Base-by-base conservation (phyloP, 2,797 vertebrate species). In the Synanceia verrucosa region DNA sequence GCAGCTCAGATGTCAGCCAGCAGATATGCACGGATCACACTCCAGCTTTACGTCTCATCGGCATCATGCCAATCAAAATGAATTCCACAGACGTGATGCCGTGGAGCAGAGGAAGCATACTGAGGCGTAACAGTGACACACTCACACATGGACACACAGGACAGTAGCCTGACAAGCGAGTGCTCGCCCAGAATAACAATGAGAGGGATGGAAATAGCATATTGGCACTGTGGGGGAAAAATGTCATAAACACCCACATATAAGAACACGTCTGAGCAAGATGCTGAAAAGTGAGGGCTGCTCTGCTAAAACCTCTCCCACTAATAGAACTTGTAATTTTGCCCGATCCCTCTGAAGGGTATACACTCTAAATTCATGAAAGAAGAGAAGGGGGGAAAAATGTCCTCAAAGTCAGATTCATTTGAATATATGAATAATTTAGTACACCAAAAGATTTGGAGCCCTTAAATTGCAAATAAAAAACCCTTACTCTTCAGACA, bases 351-450 rank as follows among this genome's bases (percentile, higher is more conserved):
- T 75, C 79, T 70, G 73, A 88, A 81, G 80, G 65, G 44, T 73
- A 52, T 18, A 61, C 78, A 78, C 81, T 90, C 75, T 83, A 82
- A 89, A 87, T 88, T 85, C 89, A 88, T 79, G 82, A 87, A 83
- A 83, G 73, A 85, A 59, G 53, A 82, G 75, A 82, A 86, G 77
- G 85, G 83, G 78, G 7, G 63, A 57, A 73, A 73, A 81, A 61
- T 67, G 69, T 82, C 86, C 85, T 83, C 73, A 87, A 81, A 85
- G 78, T 89, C 82, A 78, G 75, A 84, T 87, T 89, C 44, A 86
- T 89, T 91, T 88, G 85, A 91, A 92, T 89, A 86, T 53, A 90
- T 93, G 82, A 92, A 92, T 93, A 91, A 91, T 93, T 91, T 84
- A 90, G 51, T 43, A 68, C 46, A 56, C 66, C 79, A 73, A 89